Conservation (phyloP, 2,888 invertebrate species). For the Trissolcus brochymenae region DNA sequence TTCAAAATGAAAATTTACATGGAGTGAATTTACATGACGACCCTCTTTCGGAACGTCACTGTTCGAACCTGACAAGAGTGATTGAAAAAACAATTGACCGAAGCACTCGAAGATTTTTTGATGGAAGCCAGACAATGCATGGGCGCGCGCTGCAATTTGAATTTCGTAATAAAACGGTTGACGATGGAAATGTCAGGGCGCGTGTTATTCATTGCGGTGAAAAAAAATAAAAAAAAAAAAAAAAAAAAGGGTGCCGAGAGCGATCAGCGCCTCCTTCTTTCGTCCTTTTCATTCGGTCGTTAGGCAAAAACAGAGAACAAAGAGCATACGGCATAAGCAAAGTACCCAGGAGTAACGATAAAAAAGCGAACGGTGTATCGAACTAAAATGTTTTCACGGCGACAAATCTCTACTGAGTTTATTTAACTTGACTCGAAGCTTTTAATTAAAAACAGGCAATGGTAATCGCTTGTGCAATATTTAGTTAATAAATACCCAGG, state of each 20-base stretch:
- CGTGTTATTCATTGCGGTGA: conserved; percentile 43
- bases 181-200: conserved; percentile 29
- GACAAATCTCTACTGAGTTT: too few species aligned
- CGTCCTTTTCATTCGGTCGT: conserved; percentile 14
- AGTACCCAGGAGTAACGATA: conserved; percentile 1
- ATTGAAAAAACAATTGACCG: conserved; percentile 41
- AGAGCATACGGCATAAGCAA: conserved; percentile 11
- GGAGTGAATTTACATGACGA: conserved; percentile 12
- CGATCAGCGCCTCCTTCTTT: conserved; percentile 27
- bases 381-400: conserved; percentile 11
- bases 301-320: conserved; percentile 29
- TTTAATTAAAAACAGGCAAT: conserved; percentile 36
- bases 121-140: conserved; percentile 29
- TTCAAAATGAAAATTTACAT: conserved; percentile 2
- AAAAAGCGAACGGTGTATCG: conserved; percentile 8
- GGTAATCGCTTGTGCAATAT: conserved; percentile 18
- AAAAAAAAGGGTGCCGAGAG: conserved; percentile 16
- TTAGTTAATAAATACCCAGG: conserved; percentile 23
- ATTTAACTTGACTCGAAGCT: conserved; percentile 5
- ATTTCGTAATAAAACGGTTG: conserved; percentile 59
- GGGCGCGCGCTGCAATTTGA: conserved; percentile 56
- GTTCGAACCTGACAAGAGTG: conserved; percentile 20
- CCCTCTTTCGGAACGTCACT: not conserved
- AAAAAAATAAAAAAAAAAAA: too few species aligned
- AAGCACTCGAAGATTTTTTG: conserved; percentile 34